Evolutionary conservation across 2,113 vertebrate species (phyloP), one percentile per base, ranked within the genome.

Genomic region (Trichomycterus rosablanca): DNA sequence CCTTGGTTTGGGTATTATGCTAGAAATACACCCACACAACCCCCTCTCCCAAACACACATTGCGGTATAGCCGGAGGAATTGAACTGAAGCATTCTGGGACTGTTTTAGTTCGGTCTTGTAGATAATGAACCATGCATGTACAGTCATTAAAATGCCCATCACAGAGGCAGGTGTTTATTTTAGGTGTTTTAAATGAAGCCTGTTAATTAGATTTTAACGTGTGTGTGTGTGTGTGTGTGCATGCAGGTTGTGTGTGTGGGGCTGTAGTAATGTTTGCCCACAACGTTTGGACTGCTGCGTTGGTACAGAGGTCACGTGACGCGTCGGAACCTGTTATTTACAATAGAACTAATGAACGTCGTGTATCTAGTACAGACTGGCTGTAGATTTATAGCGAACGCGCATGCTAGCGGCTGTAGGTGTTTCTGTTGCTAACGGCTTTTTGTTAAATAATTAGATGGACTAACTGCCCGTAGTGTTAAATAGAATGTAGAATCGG

Each of bases 221-320:
- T 78, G 80, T 78, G 81, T 76, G 73, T 71, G 77, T 76, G 67
- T 55, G n/a, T 72, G 69, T 80, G 76, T 77, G 46, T 71, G 69
- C 78, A 74, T 72, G 34, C 48, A 30, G 43, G 43, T 62, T 73
- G 44, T 68, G 68, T 37, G 53, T 58, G 15, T 66, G 19, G 20
- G 66, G 59, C 30, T 23, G 26, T 66, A 44, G 23, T 58, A 44
- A 44, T 45, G 48, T 50, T 55, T 49, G 56, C 55, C 43, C 50
- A 66, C 19, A 30, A 18, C 66, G 51, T 24, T 34, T 30, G n/a
- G 55, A 50, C 12, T 42, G 11, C 30, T 23, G 20, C 58, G 52
- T 71, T 72, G 66, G 76, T 59, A 40, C 62, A 42, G 67, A 64
- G 43, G 40, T 51, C 24, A 16, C 32, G 28, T 20, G 34, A 51